These are phyloP conservation scores for Apis mellifera DNA, from an alignment of 1,140 invertebrate genomes.

Conservation along the genomic window Amel_HAv3.1 CM009938.2:5915001-5915500, in stretches of 20 bases:
- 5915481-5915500: too few relatives aligned
- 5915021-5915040: conserved; percentile 12
- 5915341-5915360: too few relatives aligned
- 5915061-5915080: conserved; percentile 33
- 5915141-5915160: conserved; percentile 18
- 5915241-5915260: not conserved
- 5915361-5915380: too few relatives aligned
- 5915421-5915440: too few relatives aligned
- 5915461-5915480: too few relatives aligned
- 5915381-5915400: too few relatives aligned
- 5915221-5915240: not conserved
- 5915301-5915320: too few relatives aligned
- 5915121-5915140: conserved; percentile 36
- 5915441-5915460: too few relatives aligned
- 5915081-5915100: not conserved
- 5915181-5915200: not conserved
- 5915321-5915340: too few relatives aligned
- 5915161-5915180: conserved; percentile 34
- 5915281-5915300: too few relatives aligned
- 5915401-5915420: too few relatives aligned
- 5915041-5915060: conserved; percentile 14
- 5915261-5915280: not conserved
- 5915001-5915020: too few relatives aligned
- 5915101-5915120: conserved; percentile 38
- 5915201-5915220: not conserved